Evolutionary conservation across 2,113 vertebrate genomes (phyloP), one percentile per base, ranked within the genome.

Genomic region (Pterocles burchelli): DNA sequence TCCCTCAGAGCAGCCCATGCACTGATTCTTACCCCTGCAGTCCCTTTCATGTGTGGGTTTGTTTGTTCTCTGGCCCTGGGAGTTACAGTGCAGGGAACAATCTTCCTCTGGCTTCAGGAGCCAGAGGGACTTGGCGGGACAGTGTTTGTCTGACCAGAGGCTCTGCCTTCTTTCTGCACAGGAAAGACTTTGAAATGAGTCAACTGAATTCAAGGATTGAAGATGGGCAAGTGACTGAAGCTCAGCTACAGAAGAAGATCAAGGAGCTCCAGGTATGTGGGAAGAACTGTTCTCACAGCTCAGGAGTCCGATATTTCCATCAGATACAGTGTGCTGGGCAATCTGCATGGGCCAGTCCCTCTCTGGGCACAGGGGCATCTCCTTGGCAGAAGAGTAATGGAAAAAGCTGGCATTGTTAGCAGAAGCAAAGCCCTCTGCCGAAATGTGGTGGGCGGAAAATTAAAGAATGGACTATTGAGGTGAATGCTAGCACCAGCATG

Each of bases 171-270:
- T 89, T 65, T 67, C 65, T 70, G 41, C 59, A 43, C 95, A 99
- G 99, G 96, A 99, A 99, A 85, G 99, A 99, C 83, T 99, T 99
- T 51, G 99, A 99, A 95, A 97, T 99, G 76, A 99, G 98, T 84
- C 98, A 98, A 13, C 96, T 99, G 74, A 99, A 97, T 94, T 97
- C 98, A 58, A 98, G 98, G 84, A 97, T 99, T 78, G 99, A 99
- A 94, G 99, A 99, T 25, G 99, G 99, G 76, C 99, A 99, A 94
- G 97, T 98, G 38, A 76, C 98, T 36, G 98, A 97, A 65, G 97
- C 94, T 38, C 99, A 99, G 93, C 97, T 99, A 86, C 99, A 99
- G 96, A 99, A 99, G 97, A 99, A 99, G 96, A 99, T 99, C 96
- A 99, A 99, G 93, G 99, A 99, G 85, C 93, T 99, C 18, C 99